Base-by-base conservation (phyloP, 2,797 vertebrate species). In the Microctenopoma steveboyesi region DNA sequence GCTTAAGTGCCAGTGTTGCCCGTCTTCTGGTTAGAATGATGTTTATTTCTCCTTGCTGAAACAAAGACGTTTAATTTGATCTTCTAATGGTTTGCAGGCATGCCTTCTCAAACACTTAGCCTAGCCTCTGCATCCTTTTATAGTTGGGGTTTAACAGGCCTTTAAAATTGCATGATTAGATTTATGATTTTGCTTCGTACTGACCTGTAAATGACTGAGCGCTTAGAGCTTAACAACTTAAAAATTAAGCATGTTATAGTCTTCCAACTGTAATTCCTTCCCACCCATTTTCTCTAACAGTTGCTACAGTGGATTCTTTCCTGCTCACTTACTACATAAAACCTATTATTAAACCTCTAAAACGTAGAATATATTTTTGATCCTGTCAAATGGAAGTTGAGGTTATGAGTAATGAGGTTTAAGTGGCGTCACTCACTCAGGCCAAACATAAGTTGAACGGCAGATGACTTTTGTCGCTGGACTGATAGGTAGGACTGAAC, bases 221-320 rank as follows among this genome's bases (percentile, higher is more conserved):
- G 22, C 30, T 35, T 22, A 2, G 4, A 22, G 7, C 51, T 30
- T 7, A n/a, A n/a, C 14, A 57, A n/a, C 16, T 18, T 15, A 18
- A 8, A 62, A 47, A 13, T 18, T 8, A 7, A 1, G 3, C 15
- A 33, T 14, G 30, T 33, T 62, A 37, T 68, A 57, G 46, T 43
- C 63, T 80, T 66, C 70, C 78, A 87, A 74, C 76, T 42, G 74
- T 86, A 83, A 84, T 69, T 63, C 42, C 10, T 28, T 50, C 25
- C 22, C 52, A 46, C 42, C 37, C 45, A 33, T 76, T 80, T 76
- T 11, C 63, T 65, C 27, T 30, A 65, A 73, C 59, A 16, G 14
- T 30, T 60, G 15, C 70, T 46, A 33, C 18, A 58, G 45, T 65
- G 25, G 50, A 10, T 51, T 64, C 16, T 55, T 71, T 79, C 22